Conservation (phyloP, 2,888 invertebrate species). For the Scaptodrosophila latifasciaeformis region DNA sequence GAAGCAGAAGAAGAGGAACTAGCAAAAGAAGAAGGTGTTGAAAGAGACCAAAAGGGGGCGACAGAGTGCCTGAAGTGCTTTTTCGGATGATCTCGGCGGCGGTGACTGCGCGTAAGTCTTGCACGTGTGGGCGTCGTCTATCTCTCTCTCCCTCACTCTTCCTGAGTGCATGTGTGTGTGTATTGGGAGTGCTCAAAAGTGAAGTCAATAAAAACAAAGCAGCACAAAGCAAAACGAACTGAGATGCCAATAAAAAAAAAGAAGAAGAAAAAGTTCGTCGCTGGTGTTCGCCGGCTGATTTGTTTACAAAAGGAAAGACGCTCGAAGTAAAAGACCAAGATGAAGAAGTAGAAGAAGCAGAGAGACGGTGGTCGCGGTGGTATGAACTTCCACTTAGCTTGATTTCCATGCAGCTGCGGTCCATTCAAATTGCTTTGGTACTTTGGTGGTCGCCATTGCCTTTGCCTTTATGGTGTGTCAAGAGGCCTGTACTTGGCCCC, state of each 20-base stretch:
- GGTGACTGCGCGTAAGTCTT: too few species aligned
- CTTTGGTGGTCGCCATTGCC: conserved; percentile 52
- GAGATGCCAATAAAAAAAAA: not conserved
- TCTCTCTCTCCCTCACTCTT: too few species aligned
- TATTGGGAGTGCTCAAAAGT: too few species aligned
- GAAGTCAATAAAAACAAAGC: conserved; percentile 13
- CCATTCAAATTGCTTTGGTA: conserved; percentile 22
- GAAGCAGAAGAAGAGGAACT: too few species aligned
- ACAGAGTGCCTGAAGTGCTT: too few species aligned
- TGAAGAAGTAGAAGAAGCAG: conserved; percentile 14
- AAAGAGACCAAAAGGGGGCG: too few species aligned
- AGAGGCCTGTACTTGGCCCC: conserved; percentile 10
- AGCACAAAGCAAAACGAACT: conserved; percentile 35
- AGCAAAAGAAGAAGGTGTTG: too few species aligned
- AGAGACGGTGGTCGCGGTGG: conserved; percentile 21
- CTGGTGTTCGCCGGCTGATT: conserved; percentile 46
- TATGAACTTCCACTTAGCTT: conserved; percentile 58
- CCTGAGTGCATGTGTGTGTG: too few species aligned
- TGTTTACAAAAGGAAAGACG: conserved; percentile 53
- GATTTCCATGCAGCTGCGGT: conserved; percentile 55
- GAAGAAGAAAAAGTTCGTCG: conserved; percentile 49
- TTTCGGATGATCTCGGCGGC: too few species aligned
- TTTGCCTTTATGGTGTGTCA: not conserved
- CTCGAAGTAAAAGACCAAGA: conserved; percentile 19
- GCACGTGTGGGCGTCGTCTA: too few species aligned